Conservation (phyloP, 2,797 vertebrate species). For the Falco novaeseelandiae region DNA sequence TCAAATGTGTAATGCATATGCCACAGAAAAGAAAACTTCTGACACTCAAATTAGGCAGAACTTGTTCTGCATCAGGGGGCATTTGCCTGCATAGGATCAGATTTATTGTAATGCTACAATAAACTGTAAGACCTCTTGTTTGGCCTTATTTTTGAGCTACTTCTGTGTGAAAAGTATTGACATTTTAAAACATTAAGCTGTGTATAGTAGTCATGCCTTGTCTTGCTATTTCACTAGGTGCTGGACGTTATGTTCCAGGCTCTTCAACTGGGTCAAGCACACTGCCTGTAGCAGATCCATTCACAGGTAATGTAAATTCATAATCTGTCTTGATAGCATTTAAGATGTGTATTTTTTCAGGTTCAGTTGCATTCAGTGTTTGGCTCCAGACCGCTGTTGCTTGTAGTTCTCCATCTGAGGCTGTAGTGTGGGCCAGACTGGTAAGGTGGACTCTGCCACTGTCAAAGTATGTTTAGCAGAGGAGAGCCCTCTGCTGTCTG, state of each 20-base stretch:
- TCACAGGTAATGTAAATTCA: conserved; percentile 82
- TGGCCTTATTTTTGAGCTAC: not conserved
- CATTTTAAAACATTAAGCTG: not conserved
- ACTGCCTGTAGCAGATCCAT: conserved; percentile 84
- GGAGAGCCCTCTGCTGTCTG: not conserved
- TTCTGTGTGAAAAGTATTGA: not conserved
- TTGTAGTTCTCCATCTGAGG: not conserved
- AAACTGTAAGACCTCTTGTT: not conserved
- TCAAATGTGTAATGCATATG: not conserved
- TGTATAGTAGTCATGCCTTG: not conserved
- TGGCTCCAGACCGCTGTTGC: not conserved
- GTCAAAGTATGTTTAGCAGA: not conserved
- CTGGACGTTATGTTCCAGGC: conserved; percentile 90
- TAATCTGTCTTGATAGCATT: not conserved
- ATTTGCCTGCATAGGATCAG: not conserved
- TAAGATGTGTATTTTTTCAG: fast-evolving
- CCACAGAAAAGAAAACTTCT: not conserved
- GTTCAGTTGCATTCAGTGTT: not conserved
- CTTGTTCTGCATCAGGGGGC: not conserved
- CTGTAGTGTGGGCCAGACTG: not conserved
- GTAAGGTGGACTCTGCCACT: not conserved
- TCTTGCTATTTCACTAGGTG: conserved; percentile 76
- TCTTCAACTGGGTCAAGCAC: conserved; percentile 67
- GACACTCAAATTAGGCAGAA: not conserved
- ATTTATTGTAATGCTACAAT: not conserved